Evolutionary conservation across 2,888 invertebrate species (phyloP).

Genomic region (Clanis bilineata): DNA sequence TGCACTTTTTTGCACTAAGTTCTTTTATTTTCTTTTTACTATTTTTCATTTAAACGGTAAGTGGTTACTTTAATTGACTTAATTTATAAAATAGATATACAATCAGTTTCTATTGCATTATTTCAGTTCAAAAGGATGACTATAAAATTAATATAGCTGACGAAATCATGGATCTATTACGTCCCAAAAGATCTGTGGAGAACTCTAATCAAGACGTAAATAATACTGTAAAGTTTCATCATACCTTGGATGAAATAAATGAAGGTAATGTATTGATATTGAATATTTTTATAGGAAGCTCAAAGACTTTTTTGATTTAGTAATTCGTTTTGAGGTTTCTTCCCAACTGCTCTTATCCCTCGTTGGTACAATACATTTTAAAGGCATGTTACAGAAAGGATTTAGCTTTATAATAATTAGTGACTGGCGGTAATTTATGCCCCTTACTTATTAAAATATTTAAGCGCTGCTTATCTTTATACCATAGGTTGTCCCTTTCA

Average conservation of each 20-base stretch:
- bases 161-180: constrained; percentile 30
- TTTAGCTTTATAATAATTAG: no score
- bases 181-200: constrained; percentile 51
- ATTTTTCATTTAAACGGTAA: neutral
- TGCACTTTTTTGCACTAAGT: constrained; percentile 35
- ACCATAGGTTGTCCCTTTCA: no score
- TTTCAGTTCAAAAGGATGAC: constrained; percentile 31
- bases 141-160: constrained; percentile 29
- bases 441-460: no score
- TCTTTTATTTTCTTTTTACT: neutral
- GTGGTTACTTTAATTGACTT: neutral
- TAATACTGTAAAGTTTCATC: constrained; percentile 52
- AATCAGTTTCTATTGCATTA: constrained; percentile 22
- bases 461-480: no score
- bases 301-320: no score
- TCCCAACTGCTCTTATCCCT: no score
- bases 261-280: constrained; percentile 48
- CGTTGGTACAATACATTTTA: no score
- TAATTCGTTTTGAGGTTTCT: no score
- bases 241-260: constrained; percentile 61
- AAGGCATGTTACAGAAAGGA: no score
- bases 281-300: no score
- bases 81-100: neutral
- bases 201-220: constrained; percentile 30
- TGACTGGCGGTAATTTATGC: no score